Evolutionary conservation across 1,140 invertebrate species (phyloP), one percentile per base, ranked within the genome.

Genomic region (Solenopsis fugax): DNA sequence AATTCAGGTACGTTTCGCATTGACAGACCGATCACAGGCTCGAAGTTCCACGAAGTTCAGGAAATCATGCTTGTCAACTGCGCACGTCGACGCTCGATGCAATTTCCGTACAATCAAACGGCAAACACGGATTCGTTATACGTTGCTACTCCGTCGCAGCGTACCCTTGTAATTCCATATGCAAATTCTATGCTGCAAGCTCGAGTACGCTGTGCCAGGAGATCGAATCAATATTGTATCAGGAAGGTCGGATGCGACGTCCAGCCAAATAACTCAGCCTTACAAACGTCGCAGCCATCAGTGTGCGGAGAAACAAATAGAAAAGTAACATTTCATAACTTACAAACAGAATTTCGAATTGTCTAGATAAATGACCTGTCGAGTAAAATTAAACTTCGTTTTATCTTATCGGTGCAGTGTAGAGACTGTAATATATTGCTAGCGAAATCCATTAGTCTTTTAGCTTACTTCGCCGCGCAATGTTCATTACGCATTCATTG

Each of bases 41-140:
- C 41, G 54, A 73, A 75, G 69, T 82, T 48, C 5, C 67, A 87
- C 88, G 71, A 81, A 86, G 48, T 84, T 85, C 71, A 77, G 88
- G 85, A 85, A 89, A 90, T 90, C 62, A 78, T 73, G 41, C 89
- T 90, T 86, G 89, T 90, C 81, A 86, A 71, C 62, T 78, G 72
- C 77, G 80, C 72, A 84, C 58, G 89, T 34, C 69, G 67, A 34
- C 65, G 58, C 52, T n/a, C 87, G 77, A 86, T 76, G 89, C 88
- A 92, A 92, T 92, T 91, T 92, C 85, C 91, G 87, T 87, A 78
- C 89, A 88, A 91, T 91, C 89, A 91, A 91, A 92, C 64, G 84
- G 73, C 88, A 92, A 92, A 91, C 78, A 90, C 60, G 58, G 60
- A 67, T 58, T 73, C 71, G 80, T 84, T 84, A 84, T 84, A 84